Evolutionary conservation across 2,888 invertebrate genomes (phyloP).

Genomic region (Anthoptus insignis): DNA sequence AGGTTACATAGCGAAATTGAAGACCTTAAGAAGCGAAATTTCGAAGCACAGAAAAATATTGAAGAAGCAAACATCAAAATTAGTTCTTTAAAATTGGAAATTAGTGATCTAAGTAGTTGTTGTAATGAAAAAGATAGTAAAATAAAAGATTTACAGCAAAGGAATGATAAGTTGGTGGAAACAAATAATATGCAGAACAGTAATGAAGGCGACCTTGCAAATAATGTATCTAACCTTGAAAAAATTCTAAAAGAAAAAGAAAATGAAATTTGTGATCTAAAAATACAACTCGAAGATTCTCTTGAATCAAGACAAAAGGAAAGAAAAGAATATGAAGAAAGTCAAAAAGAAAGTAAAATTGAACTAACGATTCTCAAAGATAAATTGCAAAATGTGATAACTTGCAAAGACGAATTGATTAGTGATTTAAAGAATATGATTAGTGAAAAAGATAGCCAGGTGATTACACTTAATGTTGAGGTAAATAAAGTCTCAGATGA

Average conservation of each 20-base stretch:
- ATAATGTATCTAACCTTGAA: constrained; percentile 49
- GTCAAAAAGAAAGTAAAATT: constrained; percentile 70
- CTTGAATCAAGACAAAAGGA: constrained; percentile 55
- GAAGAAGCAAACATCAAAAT: constrained; percentile 46
- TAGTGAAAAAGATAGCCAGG: constrained; percentile 68
- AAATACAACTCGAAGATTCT: constrained; percentile 52
- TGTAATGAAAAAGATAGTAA: constrained; percentile 54
- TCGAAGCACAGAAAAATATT: not conserved
- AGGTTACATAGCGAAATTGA: constrained; percentile 53
- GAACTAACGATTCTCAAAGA: constrained; percentile 72
- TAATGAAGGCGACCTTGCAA: constrained; percentile 49
- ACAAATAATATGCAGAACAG: constrained; percentile 46
- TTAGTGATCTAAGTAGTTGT: constrained; percentile 50
- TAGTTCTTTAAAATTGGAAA: constrained; percentile 53
- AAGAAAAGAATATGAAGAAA: constrained; percentile 76
- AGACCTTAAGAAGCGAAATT: constrained; percentile 32
- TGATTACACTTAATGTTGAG: constrained; percentile 71
- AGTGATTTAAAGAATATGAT: constrained; percentile 62
- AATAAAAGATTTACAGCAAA: constrained; percentile 53
- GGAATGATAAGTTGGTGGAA: constrained; percentile 39
- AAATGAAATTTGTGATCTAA: constrained; percentile 44
- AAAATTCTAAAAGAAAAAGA: constrained; percentile 44
- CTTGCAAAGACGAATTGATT: constrained; percentile 68
- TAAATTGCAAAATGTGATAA: constrained; percentile 70
- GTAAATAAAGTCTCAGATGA: constrained; percentile 66